phyloP scores from a whole-genome alignment of 1,140 invertebrate genomes.

The Apis laboriosa region DNA sequence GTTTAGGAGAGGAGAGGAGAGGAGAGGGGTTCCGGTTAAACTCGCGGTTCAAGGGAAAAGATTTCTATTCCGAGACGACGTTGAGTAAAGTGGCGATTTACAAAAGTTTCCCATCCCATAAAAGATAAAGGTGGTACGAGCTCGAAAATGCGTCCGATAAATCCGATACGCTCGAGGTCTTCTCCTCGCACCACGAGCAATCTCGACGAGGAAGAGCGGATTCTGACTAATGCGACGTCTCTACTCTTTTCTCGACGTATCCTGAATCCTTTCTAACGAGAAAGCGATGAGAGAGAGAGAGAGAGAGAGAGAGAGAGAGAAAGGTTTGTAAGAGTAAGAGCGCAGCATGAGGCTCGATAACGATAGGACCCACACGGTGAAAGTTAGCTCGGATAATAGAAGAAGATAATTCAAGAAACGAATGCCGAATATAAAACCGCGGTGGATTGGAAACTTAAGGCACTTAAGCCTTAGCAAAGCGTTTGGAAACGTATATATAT shows the following conservation, averaged over 20 bases:
- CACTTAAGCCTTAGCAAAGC: slow-evolving; percentile 2
- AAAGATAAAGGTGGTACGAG: slow-evolving; percentile 52
- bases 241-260: not conserved
- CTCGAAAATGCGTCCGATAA: slow-evolving; percentile 33
- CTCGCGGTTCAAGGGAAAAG: not conserved
- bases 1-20: not conserved
- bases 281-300: not conserved
- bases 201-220: slow-evolving; percentile 12
- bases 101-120: slow-evolving; percentile 27
- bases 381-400: not conserved
- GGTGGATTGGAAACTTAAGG: too few species aligned
- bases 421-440: not conserved
- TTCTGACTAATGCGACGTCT: slow-evolving; percentile 47
- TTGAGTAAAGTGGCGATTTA: slow-evolving; percentile 27
- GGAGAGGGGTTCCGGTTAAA: not conserved
- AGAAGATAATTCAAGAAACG: not conserved
- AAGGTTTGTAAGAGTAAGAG: not conserved
- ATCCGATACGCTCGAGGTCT: not conserved
- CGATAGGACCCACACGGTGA: not conserved
- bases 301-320: not conserved
- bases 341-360: slow-evolving; percentile 2
- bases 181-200: not conserved
- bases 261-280: not conserved
- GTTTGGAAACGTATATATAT: not conserved
- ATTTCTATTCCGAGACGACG: not conserved